Evolutionary conservation across 2,113 vertebrate species (phyloP).

Genomic region (Circaetus cinerascens): DNA sequence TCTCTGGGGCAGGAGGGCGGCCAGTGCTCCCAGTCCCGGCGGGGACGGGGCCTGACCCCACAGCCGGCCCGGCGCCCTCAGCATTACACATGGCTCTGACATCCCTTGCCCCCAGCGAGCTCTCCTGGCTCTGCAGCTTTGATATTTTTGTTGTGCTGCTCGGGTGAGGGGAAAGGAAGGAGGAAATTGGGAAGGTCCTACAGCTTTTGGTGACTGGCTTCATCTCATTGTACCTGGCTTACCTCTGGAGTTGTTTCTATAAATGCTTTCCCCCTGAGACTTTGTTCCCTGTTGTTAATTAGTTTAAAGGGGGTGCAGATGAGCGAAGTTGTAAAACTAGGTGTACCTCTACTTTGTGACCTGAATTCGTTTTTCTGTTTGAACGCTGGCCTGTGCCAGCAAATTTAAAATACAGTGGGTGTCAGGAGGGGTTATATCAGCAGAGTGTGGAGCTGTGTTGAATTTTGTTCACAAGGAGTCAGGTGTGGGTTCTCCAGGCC

Average conservation of each 20-base stretch:
- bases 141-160: background rate
- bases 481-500: background rate
- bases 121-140: rapidly evolving
- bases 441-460: background rate
- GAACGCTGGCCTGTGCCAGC: background rate
- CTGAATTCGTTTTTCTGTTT: background rate
- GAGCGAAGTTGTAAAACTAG: background rate
- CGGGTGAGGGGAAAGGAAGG: background rate
- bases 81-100: rapidly evolving
- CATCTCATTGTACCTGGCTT: background rate
- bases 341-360: background rate
- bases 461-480: background rate
- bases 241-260: background rate
- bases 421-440: background rate
- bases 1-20: background rate
- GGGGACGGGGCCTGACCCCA: rapidly evolving
- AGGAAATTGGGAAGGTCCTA: background rate
- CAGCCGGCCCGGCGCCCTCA: background rate
- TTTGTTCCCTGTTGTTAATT: background rate
- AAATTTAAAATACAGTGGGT: background rate
- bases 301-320: too few relatives aligned
- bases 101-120: rapidly evolving
- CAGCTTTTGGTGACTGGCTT: background rate
- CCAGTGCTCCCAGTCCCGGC: background rate
- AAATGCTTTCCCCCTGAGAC: rapidly evolving